Percentiles rank a stretch among this genome's conserved stretches.
Conservation (phyloP, 2,113 vertebrate species). For the Anolis sagrei region DNA sequence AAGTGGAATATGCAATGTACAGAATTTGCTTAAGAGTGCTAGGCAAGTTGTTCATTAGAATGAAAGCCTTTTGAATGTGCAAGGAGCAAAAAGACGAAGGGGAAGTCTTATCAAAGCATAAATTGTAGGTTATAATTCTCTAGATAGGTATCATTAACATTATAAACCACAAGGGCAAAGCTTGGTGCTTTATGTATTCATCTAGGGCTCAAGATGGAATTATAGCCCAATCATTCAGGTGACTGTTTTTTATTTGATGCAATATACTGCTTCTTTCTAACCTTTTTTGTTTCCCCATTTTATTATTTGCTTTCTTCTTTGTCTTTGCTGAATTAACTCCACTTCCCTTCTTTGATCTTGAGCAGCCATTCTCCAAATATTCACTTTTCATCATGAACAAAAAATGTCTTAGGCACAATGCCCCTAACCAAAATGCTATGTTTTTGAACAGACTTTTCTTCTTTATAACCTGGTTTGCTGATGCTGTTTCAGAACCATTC, state of each 20-base stretch:
- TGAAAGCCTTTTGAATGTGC: background rate
- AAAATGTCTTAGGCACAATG: too few species aligned
- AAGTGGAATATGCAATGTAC: background rate
- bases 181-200: background rate
- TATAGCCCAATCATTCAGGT: background rate
- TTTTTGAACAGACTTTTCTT: background rate
- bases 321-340: background rate
- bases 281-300: rapidly evolving
- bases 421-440: background rate
- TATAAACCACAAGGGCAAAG: slow-evolving; percentile 14
- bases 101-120: background rate
- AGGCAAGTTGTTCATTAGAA: background rate
- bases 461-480: background rate
- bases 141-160: background rate
- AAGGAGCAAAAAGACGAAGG: background rate
- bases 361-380: background rate
- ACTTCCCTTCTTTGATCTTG: background rate
- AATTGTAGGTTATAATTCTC: background rate
- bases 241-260: background rate
- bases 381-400: background rate
- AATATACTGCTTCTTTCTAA: background rate
- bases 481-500: background rate
- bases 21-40: background rate
- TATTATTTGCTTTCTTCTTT: background rate
- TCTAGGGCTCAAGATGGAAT: background rate